A percentile compares a stretch with the other conserved stretches of the same genome.
Evolutionary conservation across 2,888 invertebrate genomes (phyloP).

Genomic region (Diploptera punctata): DNA sequence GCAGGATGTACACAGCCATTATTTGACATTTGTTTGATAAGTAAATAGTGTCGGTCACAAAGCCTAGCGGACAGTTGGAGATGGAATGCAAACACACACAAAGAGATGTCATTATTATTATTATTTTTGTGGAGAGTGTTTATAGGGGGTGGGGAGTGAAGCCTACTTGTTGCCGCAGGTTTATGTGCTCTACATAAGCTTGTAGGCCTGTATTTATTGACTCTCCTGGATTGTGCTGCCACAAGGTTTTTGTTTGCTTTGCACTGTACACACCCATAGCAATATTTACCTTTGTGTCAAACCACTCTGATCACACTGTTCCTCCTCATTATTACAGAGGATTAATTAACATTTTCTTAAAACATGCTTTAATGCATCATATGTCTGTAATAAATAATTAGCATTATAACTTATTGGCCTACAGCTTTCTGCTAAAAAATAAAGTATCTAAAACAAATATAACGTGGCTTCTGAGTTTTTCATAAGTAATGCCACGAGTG

Average conservation of each 20-base stretch:
- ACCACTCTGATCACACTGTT: too few relatives aligned
- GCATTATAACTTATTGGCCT: too few relatives aligned
- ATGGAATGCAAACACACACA: conserved; percentile 23
- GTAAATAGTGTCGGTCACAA: conserved; percentile 9
- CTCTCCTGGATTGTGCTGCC: conserved; percentile 1
- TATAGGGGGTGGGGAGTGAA: conserved; percentile 8
- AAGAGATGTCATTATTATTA: conserved; percentile 29
- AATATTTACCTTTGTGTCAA: too few relatives aligned
- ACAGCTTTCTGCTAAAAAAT: too few relatives aligned
- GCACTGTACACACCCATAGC: neutral
- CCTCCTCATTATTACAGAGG: too few relatives aligned
- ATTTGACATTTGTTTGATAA: conserved; percentile 14
- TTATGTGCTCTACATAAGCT: neutral
- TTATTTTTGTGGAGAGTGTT: conserved; percentile 13
- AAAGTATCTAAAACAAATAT: too few relatives aligned
- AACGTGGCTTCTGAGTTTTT: too few relatives aligned
- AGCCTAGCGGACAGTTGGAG: conserved; percentile 2
- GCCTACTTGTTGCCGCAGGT: neutral
- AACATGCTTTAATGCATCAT: too few relatives aligned
- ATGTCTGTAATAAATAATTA: too few relatives aligned
- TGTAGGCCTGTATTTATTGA: conserved; percentile 11
- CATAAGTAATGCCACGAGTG: too few relatives aligned
- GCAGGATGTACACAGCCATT: neutral
- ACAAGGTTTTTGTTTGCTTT: neutral
- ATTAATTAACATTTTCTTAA: too few relatives aligned